Base-by-base conservation (phyloP, 2,888 invertebrate genomes). In the Pristionchus maxplancki region DNA sequence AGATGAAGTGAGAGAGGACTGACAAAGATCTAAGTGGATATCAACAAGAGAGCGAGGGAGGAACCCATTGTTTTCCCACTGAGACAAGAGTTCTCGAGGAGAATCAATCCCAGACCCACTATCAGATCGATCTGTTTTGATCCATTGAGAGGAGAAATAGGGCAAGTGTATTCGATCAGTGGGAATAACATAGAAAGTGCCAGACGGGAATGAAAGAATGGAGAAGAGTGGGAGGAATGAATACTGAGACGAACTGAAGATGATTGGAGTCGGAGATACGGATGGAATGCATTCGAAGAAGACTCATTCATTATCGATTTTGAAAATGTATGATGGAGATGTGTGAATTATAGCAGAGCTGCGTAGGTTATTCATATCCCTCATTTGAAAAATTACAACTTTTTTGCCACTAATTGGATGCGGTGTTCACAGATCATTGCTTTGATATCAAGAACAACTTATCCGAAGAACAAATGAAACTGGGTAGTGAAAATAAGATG, bases 111-210 rank as follows among this genome's bases (percentile, higher is more conserved):
- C 67, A 71, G 71, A 37, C 71, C 37, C 20, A 71, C 37, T 71
- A 71, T 71, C 71, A 71, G 28, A 64, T 64, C 37, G 17, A 71
- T 40, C 17, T 71, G 71, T 71, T 71, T 71, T 71, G 71, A 71
- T 37, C 37, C 58, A 58, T 31, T 64, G 15, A 31, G 31, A 64
- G 11, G 64, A 64, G 62, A 24, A 62, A n/a, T 11, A 62, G 28
- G 28, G n/a, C n/a, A 28, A 64, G 34, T 64, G 13, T 13, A 64
- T 28, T 34, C 31, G 3, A 64, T 64, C 64, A 28, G 11, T 31
- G 15, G 31, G 31, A 34, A 64, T 64, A 64, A 64, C 64, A 64
- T 13, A 64, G 6, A n/a, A 64, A 64, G 64, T 64, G 31, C 31
- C 31, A 28, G 64, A 34, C 4, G 71, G 20, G 37, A 37, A 17